Evolutionary conservation across 2,113 vertebrate genomes (phyloP).

Genomic region (Fregetta grallaria): DNA sequence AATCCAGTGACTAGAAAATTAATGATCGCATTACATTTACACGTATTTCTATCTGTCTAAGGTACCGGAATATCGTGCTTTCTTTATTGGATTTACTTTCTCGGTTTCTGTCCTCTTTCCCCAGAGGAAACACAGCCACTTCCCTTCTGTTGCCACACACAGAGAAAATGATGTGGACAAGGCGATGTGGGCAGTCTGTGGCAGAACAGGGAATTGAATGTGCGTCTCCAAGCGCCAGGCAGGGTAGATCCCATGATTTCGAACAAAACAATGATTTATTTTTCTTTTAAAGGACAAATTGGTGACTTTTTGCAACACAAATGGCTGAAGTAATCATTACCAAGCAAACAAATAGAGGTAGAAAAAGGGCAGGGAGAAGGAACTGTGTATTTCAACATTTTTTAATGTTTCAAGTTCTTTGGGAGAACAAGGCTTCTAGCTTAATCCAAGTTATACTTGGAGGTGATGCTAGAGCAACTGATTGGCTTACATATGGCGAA

Average conservation of each 20-base stretch:
- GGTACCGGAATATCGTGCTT: background rate
- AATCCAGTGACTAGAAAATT: constrained; percentile 12
- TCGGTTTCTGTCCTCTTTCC: background rate
- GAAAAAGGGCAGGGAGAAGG: background rate
- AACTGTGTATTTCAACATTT: background rate
- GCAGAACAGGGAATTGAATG: background rate
- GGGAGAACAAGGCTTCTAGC: background rate
- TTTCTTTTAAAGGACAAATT: background rate
- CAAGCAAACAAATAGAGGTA: background rate
- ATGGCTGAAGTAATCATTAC: background rate
- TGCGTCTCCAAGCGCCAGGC: background rate
- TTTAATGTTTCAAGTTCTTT: background rate
- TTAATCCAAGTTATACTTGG: background rate
- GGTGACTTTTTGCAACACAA: background rate
- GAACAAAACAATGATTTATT: background rate
- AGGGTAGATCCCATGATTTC: background rate
- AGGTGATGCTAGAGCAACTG: background rate
- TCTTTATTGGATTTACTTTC: background rate
- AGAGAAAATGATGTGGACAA: background rate
- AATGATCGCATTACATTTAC: background rate
- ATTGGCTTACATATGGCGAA: background rate
- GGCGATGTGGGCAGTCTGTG: background rate
- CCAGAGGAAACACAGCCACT: background rate
- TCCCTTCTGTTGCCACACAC: background rate
- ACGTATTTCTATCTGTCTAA: background rate